A percentile compares a stretch with the other conserved stretches of the same genome.
Evolutionary conservation across 23 tunicate genomes (phyloP).

Genomic region (Oikopleura vanhoeffeni): DNA sequence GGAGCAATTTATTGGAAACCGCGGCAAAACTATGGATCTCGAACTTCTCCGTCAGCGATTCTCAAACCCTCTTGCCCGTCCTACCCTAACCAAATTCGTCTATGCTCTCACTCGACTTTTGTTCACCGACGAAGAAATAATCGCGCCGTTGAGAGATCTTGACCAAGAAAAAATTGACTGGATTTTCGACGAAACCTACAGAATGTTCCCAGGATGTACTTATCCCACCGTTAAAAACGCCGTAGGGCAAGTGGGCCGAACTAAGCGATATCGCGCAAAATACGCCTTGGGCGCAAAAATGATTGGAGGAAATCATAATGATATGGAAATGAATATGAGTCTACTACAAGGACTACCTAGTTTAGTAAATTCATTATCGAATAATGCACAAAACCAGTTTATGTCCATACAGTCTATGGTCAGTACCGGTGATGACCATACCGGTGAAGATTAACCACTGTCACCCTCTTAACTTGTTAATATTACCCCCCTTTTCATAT

Average conservation of each 20-base stretch:
- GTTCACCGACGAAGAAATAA: constrained; percentile 9
- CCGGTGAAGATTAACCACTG: too few relatives aligned
- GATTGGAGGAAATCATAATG: not conserved
- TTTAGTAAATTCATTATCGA: not conserved
- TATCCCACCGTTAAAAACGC: constrained; percentile 15
- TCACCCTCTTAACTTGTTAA: too few relatives aligned
- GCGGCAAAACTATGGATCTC: constrained; percentile 4
- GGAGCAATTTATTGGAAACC: not conserved
- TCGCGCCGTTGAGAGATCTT: not conserved
- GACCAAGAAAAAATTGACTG: constrained; percentile 10
- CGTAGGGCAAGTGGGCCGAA: constrained; percentile 11
- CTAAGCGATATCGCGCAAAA: not conserved
- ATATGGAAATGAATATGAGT: not conserved
- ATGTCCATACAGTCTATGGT: not conserved
- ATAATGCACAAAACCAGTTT: not conserved
- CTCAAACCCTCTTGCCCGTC: constrained; percentile 1
- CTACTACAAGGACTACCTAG: not conserved
- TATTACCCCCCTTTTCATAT: too few relatives aligned
- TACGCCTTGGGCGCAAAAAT: not conserved
- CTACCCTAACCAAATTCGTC: constrained; percentile 13
- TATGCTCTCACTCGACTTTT: constrained; percentile 3
- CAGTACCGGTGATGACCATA: not conserved
- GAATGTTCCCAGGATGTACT: constrained; percentile 11
- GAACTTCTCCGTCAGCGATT: constrained; percentile 15
- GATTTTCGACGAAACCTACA: constrained; percentile 9